These are phyloP conservation scores for Drosophila pruinosa DNA, from an alignment of 1,140 invertebrate genomes.

Conservation along the genomic window DNA sequence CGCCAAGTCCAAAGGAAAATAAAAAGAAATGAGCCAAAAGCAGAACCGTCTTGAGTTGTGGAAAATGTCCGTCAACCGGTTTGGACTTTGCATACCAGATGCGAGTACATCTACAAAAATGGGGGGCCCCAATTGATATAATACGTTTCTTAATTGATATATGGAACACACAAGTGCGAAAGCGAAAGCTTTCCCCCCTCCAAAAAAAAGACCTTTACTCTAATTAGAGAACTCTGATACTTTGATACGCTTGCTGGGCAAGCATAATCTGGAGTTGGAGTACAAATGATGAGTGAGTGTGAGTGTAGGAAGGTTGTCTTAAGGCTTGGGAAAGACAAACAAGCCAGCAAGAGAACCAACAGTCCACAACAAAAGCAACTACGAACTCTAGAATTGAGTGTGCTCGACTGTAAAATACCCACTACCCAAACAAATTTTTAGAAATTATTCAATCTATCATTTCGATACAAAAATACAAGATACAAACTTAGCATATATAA, in stretches of 20 bases:
- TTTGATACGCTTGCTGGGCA: conserved; percentile 50
- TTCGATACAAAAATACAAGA: no score
- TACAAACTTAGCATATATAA: no score
- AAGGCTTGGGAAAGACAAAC: conserved; percentile 41
- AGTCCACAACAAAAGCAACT: conserved; percentile 29
- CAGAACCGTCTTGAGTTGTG: conserved; percentile 7
- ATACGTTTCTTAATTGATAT: conserved; percentile 4
- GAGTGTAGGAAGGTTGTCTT: background rate
- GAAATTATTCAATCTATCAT: no score
- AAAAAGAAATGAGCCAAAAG: conserved; percentile 12
- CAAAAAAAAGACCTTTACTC: conserved; percentile 13
- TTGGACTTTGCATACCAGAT: conserved; percentile 34
- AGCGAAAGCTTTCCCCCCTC: conserved; percentile 54
- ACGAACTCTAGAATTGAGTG: background rate
- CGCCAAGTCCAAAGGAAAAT: conserved; percentile 42
- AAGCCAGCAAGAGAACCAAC: conserved; percentile 24
- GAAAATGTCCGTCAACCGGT: conserved; percentile 53
- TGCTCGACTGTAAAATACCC: background rate
- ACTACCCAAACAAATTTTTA: no score
- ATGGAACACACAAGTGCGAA: conserved; percentile 50
- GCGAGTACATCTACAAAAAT: background rate
- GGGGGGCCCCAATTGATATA: background rate
- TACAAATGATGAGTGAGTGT: conserved; percentile 20
- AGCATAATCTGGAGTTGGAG: background rate
- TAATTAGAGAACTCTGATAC: conserved; percentile 65